These are phyloP conservation scores for Amblyopsis rosae DNA, from an alignment of 2,113 vertebrate species.

Conservation along the genomic window DNA sequence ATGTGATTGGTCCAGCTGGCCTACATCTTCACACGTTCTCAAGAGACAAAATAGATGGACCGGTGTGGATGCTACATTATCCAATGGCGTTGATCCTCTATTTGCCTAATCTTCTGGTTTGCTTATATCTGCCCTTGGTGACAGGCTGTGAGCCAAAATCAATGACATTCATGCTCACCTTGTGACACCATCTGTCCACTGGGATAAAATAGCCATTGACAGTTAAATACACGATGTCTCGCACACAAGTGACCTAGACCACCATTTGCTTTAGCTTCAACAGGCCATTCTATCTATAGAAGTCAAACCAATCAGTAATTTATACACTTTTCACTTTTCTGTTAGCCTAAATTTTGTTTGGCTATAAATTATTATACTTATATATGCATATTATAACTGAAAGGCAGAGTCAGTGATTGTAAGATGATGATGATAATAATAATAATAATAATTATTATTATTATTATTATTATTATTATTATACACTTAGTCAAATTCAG, in stretches of 20 bases:
- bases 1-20: constrained; percentile 37
- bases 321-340: too few relatives aligned
- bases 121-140: neutral
- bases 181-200: neutral
- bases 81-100: neutral
- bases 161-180: neutral
- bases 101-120: neutral
- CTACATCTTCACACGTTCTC: constrained; percentile 10
- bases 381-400: too few relatives aligned
- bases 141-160: neutral
- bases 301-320: too few relatives aligned
- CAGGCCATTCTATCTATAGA: neutral
- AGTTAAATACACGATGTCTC: neutral
- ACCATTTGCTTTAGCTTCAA: neutral
- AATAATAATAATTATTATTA: too few relatives aligned
- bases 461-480: too few relatives aligned
- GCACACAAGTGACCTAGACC: neutral
- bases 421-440: too few relatives aligned
- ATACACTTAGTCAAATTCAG: too few relatives aligned
- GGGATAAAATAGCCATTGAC: neutral
- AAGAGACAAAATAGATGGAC: neutral
- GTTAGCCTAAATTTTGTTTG: too few relatives aligned
- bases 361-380: too few relatives aligned
- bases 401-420: too few relatives aligned
- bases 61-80: neutral